Conservation (phyloP, 2,888 invertebrate species). For the Myopa tessellatipennis region DNA sequence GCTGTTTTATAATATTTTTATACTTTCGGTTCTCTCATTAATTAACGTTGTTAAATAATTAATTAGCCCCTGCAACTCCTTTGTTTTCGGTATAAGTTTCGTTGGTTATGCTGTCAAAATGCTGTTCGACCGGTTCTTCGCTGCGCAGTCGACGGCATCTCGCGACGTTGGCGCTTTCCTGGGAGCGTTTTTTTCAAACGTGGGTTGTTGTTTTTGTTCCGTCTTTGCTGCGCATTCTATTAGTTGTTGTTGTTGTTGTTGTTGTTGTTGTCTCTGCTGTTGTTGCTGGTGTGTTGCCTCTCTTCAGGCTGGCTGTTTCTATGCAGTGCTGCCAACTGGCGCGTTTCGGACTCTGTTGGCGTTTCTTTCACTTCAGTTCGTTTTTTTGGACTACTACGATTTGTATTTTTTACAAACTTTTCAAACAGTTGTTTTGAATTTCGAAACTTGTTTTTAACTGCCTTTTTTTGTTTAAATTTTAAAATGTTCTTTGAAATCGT, state of each 20-base stretch:
- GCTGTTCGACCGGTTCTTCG: constrained; percentile 34
- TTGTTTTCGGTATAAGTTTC: too few species aligned
- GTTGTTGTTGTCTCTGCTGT: neutral
- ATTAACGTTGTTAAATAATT: neutral
- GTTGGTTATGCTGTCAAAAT: neutral
- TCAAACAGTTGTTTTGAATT: neutral
- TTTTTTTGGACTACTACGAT: neutral
- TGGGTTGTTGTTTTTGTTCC: neutral
- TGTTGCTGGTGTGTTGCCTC: neutral
- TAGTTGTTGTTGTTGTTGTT: neutral
- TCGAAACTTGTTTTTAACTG: neutral
- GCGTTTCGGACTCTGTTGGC: neutral
- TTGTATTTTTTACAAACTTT: too few species aligned
- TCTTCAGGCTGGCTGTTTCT: neutral
- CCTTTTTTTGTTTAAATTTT: neutral
- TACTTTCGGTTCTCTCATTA: neutral
- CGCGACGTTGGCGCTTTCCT: constrained; percentile 28
- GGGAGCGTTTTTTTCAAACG: neutral
- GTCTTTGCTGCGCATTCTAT: neutral
- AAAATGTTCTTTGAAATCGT: neutral
- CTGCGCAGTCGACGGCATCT: constrained; percentile 23
- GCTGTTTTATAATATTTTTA: too few species aligned
- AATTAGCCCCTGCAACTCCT: neutral
- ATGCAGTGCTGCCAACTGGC: neutral
- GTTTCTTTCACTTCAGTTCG: constrained; percentile 11